Percentiles rank a stretch among this genome's conserved stretches.
Evolutionary conservation across 2,113 vertebrate species (phyloP).

Genomic region (Tychaedon coryphoeus): DNA sequence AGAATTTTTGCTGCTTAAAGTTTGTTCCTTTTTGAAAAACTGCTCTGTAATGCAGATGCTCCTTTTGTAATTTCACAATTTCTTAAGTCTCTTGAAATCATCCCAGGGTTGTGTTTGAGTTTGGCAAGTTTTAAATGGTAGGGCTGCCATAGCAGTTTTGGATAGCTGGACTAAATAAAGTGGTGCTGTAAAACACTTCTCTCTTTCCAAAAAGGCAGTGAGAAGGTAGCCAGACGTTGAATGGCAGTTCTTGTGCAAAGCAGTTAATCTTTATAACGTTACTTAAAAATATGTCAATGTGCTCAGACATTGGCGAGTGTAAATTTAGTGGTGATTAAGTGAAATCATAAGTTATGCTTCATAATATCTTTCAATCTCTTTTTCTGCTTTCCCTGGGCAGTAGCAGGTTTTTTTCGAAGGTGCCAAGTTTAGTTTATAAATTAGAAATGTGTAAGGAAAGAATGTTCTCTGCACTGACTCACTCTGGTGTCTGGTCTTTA

Average conservation of each 20-base stretch:
- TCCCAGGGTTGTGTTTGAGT: not conserved
- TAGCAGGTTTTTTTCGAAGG: not conserved
- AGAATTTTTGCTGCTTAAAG: not conserved
- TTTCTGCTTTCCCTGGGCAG: not conserved
- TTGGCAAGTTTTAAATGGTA: not conserved
- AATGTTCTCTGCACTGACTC: constrained; percentile 17
- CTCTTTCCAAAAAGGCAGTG: constrained; percentile 1
- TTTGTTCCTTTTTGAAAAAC: not conserved
- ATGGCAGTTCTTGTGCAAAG: not conserved
- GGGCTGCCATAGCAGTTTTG: not conserved
- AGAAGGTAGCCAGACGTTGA: not conserved
- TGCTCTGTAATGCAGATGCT: not conserved
- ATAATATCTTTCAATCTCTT: not conserved
- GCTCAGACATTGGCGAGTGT: not conserved
- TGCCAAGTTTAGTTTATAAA: not conserved
- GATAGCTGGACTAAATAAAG: constrained; percentile 25
- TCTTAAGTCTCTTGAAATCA: not conserved
- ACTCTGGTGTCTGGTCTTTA: not conserved
- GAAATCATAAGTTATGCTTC: not conserved
- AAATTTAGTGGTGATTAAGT: not conserved
- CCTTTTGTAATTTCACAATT: not conserved
- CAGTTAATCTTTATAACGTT: not conserved
- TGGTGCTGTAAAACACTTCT: not conserved
- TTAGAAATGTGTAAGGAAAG: not conserved
- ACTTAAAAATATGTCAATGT: not conserved